Conservation (phyloP, 2,797 vertebrate genomes). For the Intellagama lesueurii region DNA sequence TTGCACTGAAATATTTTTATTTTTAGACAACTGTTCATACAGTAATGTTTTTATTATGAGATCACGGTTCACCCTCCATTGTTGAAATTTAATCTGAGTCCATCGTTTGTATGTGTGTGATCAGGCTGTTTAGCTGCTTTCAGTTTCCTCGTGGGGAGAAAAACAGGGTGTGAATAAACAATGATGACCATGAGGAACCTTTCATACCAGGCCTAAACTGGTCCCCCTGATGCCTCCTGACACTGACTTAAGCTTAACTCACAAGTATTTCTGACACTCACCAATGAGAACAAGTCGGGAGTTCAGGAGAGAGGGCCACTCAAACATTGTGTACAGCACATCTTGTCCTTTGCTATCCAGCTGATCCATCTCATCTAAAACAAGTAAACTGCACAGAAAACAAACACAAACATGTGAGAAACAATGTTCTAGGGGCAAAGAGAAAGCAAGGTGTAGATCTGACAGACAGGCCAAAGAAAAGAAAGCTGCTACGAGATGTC, state of each 20-base stretch:
- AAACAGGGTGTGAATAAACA: not conserved
- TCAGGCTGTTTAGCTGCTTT: not conserved
- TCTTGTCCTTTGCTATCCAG: slow-evolving; percentile 95
- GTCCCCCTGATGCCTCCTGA: not conserved
- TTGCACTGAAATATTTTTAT: not conserved
- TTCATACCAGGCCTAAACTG: not conserved
- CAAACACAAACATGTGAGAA: not conserved
- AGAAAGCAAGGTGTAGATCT: not conserved
- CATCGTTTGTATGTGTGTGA: not conserved
- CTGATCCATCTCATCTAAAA: slow-evolving; percentile 97
- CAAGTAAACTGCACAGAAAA: slow-evolving; percentile 82
- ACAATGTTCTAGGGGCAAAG: not conserved
- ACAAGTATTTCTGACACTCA: slow-evolving; percentile 63
- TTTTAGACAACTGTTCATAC: too few species aligned
- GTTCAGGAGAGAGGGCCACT: slow-evolving; percentile 87
- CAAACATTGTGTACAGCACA: slow-evolving; percentile 94
- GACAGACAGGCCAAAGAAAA: not conserved
- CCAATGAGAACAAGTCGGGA: slow-evolving; percentile 92
- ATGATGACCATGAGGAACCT: not conserved
- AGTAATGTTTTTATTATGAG: not conserved
- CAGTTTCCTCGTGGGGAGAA: not conserved
- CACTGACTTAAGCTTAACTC: too few species aligned
- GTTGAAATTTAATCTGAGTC: not conserved
- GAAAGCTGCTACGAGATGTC: not conserved
- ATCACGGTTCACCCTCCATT: not conserved